phyloP scores from a whole-genome alignment of 2,888 invertebrate genomes.

The Leptura quadrifasciata region DNA sequence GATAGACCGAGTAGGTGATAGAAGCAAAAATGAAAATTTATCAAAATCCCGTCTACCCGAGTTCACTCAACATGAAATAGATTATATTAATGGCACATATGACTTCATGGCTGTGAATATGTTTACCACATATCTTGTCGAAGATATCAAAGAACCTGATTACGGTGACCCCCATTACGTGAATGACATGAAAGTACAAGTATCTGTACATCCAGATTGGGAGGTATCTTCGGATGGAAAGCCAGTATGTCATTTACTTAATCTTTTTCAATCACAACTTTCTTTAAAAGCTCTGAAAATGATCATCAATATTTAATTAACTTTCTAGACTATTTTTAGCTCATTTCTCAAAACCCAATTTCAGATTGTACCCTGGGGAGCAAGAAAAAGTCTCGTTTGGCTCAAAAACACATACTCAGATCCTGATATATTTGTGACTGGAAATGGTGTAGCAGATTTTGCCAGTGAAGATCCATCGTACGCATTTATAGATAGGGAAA shows the following conservation, averaged over 20 bases:
- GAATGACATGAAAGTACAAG: background rate
- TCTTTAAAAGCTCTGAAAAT: no score
- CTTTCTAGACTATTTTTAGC: background rate
- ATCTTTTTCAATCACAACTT: no score
- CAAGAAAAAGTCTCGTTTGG: background rate
- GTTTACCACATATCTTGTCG: constrained; percentile 4
- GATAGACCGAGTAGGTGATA: constrained; percentile 76
- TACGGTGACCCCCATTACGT: constrained; percentile 10
- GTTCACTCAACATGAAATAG: constrained; percentile 79
- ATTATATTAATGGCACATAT: constrained; percentile 56
- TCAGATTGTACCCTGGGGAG: constrained; percentile 14
- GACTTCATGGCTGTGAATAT: constrained; percentile 38
- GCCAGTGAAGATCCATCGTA: background rate
- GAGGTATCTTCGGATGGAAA: constrained; percentile 17
- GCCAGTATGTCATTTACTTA: constrained; percentile 20
- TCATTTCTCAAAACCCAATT: background rate
- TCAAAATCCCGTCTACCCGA: constrained; percentile 78
- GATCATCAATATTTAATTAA: background rate
- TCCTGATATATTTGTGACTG: constrained; percentile 74
- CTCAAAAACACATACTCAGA: background rate
- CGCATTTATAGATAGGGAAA: constrained; percentile 6
- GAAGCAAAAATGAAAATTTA: constrained; percentile 74
- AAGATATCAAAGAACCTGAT: constrained; percentile 18
- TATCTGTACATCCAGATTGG: constrained; percentile 19
- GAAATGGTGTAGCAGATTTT: constrained; percentile 73